phyloP scores from a whole-genome alignment of 2,113 vertebrate genomes.

The Alces alces region DNA sequence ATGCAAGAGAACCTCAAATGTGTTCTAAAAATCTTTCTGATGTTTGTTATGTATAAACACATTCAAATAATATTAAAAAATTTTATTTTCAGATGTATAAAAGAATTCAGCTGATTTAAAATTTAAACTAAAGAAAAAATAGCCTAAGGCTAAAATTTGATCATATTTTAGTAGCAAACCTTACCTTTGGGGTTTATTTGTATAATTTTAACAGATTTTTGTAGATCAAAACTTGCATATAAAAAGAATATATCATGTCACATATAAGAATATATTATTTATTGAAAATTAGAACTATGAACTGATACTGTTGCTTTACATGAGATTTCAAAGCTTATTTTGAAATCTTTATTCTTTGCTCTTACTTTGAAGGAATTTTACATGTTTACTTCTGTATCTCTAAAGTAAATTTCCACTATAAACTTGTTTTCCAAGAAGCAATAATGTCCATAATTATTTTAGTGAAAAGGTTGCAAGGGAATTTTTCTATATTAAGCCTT shows the following conservation, averaged over 20 bases:
- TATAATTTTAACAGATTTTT: slow-evolving; percentile 1
- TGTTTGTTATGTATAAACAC: neutral
- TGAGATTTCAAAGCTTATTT: neutral
- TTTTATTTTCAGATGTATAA: neutral
- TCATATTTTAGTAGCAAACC: neutral
- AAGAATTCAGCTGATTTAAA: neutral
- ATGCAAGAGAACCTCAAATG: neutral
- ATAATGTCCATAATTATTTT: neutral
- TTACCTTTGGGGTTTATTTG: neutral
- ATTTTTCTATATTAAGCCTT: neutral
- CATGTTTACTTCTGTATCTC: slow-evolving; percentile 19
- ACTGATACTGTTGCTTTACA: neutral
- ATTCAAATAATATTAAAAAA: neutral
- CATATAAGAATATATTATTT: neutral
- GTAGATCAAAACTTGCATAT: neutral
- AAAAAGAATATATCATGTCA: neutral
- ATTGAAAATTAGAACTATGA: neutral
- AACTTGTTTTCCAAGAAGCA: neutral
- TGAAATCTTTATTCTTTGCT: neutral
- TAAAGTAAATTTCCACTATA: slow-evolving; percentile 9
- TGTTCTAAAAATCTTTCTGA: neutral
- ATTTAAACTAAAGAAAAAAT: neutral
- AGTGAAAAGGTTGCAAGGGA: neutral
- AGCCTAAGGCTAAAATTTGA: neutral
- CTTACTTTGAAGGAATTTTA: neutral